Conservation (phyloP, 2,888 invertebrate genomes). For the Eilema sororculum region DNA sequence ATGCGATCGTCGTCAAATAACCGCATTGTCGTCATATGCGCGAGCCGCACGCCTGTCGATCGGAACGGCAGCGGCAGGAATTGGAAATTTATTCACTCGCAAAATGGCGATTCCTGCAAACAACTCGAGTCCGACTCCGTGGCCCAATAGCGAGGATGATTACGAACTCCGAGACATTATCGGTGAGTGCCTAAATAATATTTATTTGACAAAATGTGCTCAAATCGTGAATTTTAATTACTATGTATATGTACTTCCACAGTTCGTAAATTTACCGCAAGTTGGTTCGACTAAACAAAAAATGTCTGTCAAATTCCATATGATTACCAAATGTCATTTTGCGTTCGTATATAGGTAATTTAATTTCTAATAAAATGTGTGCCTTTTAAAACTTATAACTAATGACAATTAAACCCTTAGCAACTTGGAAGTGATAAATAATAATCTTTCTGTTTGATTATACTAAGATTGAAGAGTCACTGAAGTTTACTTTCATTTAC, state of each 20-base stretch:
- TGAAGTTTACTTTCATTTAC: background rate
- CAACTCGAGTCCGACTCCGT: conserved; percentile 82
- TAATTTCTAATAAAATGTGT: background rate
- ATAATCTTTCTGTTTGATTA: conserved; percentile 20
- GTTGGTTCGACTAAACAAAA: background rate
- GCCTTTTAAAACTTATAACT: background rate
- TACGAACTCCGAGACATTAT: conserved; percentile 98
- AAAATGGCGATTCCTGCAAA: conserved; percentile 75
- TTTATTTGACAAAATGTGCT: background rate
- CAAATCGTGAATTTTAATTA: background rate
- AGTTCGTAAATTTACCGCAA: background rate
- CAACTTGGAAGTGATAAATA: background rate
- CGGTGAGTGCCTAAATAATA: conserved; percentile 87
- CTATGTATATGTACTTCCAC: background rate
- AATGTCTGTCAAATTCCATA: conserved; percentile 4
- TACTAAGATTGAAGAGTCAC: background rate
- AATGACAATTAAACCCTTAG: background rate
- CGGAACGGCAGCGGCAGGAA: conserved; percentile 63
- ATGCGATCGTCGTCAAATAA: conserved; percentile 66
- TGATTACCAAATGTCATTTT: background rate
- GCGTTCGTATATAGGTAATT: background rate
- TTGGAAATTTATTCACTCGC: conserved; percentile 74
- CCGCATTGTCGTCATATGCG: conserved; percentile 74
- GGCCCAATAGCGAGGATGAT: conserved; percentile 97
- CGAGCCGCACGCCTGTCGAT: conserved; percentile 71